Conservation (phyloP, 2,113 vertebrate genomes). For the Xenopus borealis region DNA sequence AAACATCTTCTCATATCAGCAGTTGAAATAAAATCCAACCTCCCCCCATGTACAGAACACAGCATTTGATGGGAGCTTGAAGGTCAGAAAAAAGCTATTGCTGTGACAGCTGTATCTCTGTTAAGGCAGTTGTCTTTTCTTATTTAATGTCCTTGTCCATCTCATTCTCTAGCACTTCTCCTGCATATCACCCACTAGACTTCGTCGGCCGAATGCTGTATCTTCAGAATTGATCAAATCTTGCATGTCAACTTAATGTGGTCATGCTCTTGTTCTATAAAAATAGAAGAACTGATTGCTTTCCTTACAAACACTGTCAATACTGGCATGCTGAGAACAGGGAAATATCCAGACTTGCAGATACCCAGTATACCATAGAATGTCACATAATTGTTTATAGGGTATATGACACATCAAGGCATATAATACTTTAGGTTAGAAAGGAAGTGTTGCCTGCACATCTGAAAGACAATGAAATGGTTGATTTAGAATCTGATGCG, state of each 20-base stretch:
- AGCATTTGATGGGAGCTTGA: background rate
- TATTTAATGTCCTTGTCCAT: constrained; percentile 5
- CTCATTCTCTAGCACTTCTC: background rate
- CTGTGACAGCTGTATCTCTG: constrained; percentile 7
- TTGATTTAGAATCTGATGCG: too few relatives aligned
- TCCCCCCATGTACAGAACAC: background rate
- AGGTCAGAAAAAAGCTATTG: background rate
- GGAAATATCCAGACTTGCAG: background rate
- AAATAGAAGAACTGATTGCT: background rate
- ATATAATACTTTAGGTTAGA: too few relatives aligned
- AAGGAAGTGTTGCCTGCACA: too few relatives aligned
- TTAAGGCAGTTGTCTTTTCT: background rate
- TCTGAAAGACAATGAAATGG: too few relatives aligned
- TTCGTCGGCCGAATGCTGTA: too few relatives aligned
- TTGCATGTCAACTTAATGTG: background rate
- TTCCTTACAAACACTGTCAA: background rate
- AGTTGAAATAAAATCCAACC: background rate
- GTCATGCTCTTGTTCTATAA: background rate
- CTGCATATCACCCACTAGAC: background rate
- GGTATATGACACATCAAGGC: too few relatives aligned
- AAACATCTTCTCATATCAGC: background rate
- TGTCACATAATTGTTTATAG: too few relatives aligned
- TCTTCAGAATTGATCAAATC: background rate
- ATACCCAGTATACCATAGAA: too few relatives aligned
- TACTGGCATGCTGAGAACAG: background rate